Evolutionary conservation across 2,888 invertebrate species (phyloP).

Genomic region (Orthosia gothica): DNA sequence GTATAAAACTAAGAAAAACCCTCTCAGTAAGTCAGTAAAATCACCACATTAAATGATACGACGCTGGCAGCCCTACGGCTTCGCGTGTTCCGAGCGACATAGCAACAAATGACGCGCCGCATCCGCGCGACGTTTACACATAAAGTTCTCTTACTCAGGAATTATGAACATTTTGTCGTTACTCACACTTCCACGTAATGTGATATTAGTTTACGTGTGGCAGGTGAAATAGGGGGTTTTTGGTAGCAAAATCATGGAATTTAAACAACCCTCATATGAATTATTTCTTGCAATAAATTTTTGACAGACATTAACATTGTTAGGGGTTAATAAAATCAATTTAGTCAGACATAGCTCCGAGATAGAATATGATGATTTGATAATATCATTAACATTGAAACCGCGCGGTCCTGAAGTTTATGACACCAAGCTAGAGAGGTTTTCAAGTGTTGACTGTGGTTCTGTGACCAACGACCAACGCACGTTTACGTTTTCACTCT

Average conservation of each 20-base stretch:
- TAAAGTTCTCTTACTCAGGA: slow-evolving; percentile 45
- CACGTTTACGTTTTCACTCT: not conserved
- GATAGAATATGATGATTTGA: not conserved
- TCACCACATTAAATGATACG: slow-evolving; percentile 16
- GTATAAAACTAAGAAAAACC: not conserved
- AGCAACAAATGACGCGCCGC: slow-evolving; percentile 67
- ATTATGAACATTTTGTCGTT: slow-evolving; percentile 52
- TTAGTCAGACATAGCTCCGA: not conserved
- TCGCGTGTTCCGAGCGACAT: slow-evolving; percentile 54
- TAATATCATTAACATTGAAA: too few species aligned
- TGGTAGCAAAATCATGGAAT: not conserved
- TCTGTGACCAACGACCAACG: not conserved
- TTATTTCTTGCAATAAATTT: too few species aligned
- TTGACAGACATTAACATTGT: not conserved
- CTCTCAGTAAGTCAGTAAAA: slow-evolving; percentile 1
- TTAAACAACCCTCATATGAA: not conserved
- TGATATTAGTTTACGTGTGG: slow-evolving; percentile 19
- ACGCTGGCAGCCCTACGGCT: slow-evolving; percentile 45
- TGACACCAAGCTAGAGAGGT: not conserved
- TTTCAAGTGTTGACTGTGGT: not conserved
- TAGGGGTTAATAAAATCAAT: not conserved
- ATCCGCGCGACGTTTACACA: slow-evolving; percentile 43
- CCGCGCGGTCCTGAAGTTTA: not conserved
- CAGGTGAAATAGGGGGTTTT: slow-evolving; percentile 5
- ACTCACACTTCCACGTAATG: not conserved